These are phyloP conservation scores for Cataglyphis hispanica DNA, from an alignment of 1,140 invertebrate genomes.

Conservation along the genomic window DNA sequence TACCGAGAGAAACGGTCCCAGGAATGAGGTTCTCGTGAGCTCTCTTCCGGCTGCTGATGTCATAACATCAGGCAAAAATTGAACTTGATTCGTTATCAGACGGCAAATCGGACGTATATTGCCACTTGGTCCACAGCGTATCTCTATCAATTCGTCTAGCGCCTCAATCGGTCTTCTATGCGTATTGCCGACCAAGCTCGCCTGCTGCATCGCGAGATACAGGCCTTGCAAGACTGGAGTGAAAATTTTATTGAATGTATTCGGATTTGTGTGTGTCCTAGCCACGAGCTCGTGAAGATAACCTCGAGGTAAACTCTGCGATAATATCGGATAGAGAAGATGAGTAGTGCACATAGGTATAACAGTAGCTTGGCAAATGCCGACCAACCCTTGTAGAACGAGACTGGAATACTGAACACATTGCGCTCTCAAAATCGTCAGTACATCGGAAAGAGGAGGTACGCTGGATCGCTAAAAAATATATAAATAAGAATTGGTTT, in stretches of 20 bases:
- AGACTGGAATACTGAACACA: conserved; percentile 89
- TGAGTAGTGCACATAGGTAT: conserved; percentile 48
- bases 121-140: conserved; percentile 87
- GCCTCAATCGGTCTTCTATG: conserved; percentile 90
- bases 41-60: conserved; percentile 93
- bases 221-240: conserved; percentile 90
- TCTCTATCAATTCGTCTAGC: conserved; percentile 91
- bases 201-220: conserved; percentile 89
- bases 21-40: conserved; percentile 92
- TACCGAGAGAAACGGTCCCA: conserved; percentile 96
- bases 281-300: conserved; percentile 90
- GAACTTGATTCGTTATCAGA: conserved; percentile 90
- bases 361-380: conserved; percentile 81
- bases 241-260: conserved; percentile 90
- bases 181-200: conserved; percentile 91
- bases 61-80: conserved; percentile 92
- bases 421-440: conserved; percentile 88
- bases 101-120: conserved; percentile 92
- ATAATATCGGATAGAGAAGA: conserved; percentile 88
- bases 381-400: conserved; percentile 87
- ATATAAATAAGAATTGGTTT: neutral
- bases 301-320: conserved; percentile 89
- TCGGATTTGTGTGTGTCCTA: conserved; percentile 86
- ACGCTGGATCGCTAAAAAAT: conserved; percentile 86
- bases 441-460: conserved; percentile 87